Base-by-base conservation (phyloP, 2,888 invertebrate genomes). In the Cephus runcator region DNA sequence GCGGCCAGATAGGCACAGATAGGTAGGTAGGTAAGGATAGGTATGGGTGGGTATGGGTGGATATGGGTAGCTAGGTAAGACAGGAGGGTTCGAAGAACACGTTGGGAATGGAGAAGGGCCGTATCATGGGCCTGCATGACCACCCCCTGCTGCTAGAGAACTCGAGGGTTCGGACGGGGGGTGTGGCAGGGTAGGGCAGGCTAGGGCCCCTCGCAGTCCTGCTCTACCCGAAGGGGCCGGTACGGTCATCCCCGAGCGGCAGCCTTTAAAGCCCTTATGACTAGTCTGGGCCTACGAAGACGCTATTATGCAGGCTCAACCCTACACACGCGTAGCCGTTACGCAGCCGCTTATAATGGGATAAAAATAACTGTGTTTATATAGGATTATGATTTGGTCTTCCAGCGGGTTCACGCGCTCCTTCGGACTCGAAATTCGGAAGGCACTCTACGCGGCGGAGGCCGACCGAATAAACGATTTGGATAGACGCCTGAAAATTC, bases 361-460 rank as follows among this genome's bases (percentile, higher is more conserved):
- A 87, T 83, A 85, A 85, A 86, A 88, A 85, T 87, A 87, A 85
- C 88, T 81, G 81, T 85, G 85, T 87, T 85, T 86, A 83, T 86
- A 86, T 85, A 86, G 84, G 85, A 87, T 85, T 85, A 87, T 83
- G 78, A 82, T 81, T 73, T 79, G 83, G 84, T 85, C 83, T 56
- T 56, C 56, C 56, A 56, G 56, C 23, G 56, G 56, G 23, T 56
- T 56, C 23, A 56, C 56, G 56, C 56, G 23, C 23, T 56, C 23
- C 23, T 56, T 56, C 56, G 23, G 23, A 0, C 56, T 56, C 9
- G 9, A 56, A 56, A 56, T 56, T 56, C 56, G 15, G 56, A 56
- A 56, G 56, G 23, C 56, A 9, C 56, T 56, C 9, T 56, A 56
- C 6, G 23, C 9, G 56, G 6, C 56, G 2, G 23, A 56, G 23